A percentile compares a stretch with the other conserved stretches of the same genome.
These are phyloP conservation scores for Alouatta palliata DNA, from an alignment of 2,113 vertebrate genomes.

Conservation along the genomic window DNA sequence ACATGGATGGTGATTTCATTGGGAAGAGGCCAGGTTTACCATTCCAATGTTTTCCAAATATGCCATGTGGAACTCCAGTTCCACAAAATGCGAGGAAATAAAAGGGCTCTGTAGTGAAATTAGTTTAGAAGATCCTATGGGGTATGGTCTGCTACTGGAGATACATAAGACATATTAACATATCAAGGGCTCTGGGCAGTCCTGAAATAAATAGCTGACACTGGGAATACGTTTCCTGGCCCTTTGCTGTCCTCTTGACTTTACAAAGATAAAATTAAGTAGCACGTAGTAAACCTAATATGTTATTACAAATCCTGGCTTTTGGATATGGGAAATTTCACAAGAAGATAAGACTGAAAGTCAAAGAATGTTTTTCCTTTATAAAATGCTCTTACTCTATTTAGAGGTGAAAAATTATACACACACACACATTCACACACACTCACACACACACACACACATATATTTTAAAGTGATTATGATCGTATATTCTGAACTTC, in stretches of 20 bases:
- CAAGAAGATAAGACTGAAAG: constrained; percentile 36
- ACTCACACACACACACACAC: too few relatives aligned
- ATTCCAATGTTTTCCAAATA: not conserved
- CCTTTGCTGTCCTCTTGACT: not conserved
- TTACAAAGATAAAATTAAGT: not conserved
- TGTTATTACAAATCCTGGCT: not conserved
- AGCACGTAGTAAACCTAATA: not conserved
- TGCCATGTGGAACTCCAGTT: not conserved
- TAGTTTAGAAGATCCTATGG: not conserved
- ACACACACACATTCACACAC: too few relatives aligned
- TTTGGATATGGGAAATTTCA: not conserved
- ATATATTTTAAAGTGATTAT: not conserved
- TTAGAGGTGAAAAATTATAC: not conserved
- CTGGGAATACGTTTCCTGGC: not conserved
- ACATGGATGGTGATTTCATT: not conserved
- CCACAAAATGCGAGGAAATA: not conserved
- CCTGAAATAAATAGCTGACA: not conserved
- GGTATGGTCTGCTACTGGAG: not conserved
- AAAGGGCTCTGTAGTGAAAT: not conserved
- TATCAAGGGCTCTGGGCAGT: not conserved
- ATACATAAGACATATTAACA: not conserved
- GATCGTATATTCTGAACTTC: not conserved
- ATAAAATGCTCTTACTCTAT: not conserved
- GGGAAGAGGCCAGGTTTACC: not conserved
- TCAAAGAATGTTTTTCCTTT: constrained; percentile 2